phyloP scores from a whole-genome alignment of 2,113 vertebrate genomes.

The Sminthopsis crassicaudata region DNA sequence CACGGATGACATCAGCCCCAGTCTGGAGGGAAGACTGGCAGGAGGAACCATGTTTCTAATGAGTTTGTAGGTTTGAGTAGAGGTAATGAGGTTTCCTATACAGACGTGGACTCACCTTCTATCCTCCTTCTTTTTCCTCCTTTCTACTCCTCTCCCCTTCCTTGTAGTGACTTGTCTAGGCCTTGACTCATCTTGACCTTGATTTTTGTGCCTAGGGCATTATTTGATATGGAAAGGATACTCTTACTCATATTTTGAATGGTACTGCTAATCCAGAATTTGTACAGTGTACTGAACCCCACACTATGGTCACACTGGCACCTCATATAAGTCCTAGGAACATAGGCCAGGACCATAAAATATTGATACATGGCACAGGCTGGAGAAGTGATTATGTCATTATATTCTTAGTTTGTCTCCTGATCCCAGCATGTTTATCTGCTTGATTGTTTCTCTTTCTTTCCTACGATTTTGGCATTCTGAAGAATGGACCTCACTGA shows the following conservation, averaged over 20 bases:
- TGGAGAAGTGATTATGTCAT: background rate
- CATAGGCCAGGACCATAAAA: background rate
- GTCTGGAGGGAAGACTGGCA: background rate
- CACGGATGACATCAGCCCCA: background rate
- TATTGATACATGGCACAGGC: background rate
- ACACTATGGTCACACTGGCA: background rate
- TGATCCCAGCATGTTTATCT: background rate
- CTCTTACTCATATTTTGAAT: background rate
- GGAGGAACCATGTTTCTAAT: background rate
- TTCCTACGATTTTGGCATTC: background rate
- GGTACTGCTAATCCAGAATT: background rate
- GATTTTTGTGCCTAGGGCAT: background rate
- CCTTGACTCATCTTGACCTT: background rate
- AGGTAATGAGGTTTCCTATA: background rate
- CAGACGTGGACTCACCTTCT: background rate
- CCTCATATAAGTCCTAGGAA: background rate
- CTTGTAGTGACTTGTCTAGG: background rate
- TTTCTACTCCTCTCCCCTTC: background rate
- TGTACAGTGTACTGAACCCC: too few species aligned
- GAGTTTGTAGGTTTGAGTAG: background rate
- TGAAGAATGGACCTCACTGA: background rate
- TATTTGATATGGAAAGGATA: background rate
- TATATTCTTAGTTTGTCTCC: background rate
- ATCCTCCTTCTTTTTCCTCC: background rate
- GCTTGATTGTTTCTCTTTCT: background rate